phyloP scores from a whole-genome alignment of 2,113 vertebrate species.

The Thalassoma bifasciatum region DNA sequence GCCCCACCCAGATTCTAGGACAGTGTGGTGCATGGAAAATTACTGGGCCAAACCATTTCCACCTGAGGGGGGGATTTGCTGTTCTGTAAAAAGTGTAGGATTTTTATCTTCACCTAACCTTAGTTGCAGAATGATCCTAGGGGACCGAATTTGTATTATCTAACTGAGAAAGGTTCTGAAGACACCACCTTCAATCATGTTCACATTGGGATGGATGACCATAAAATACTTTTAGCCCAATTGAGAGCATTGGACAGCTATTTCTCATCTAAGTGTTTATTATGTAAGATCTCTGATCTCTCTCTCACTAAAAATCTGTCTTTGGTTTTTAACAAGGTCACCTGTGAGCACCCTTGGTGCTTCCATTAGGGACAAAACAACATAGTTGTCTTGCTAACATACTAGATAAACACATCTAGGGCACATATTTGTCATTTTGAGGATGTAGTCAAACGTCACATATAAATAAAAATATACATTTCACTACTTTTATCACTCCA shows the following conservation, averaged over 20 bases:
- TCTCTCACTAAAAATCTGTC: not conserved
- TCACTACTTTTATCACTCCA: not conserved
- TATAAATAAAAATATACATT: not conserved
- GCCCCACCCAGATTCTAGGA: conserved; percentile 72
- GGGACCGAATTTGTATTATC: too few species aligned
- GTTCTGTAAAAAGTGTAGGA: conserved; percentile 33
- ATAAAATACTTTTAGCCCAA: not conserved
- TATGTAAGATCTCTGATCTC: not conserved
- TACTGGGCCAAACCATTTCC: conserved; percentile 75
- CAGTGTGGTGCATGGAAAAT: conserved; percentile 74
- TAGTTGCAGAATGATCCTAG: too few species aligned
- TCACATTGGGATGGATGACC: too few species aligned
- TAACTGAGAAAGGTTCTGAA: too few species aligned
- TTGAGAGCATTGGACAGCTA: not conserved
- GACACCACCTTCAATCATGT: not conserved
- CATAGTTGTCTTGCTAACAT: not conserved
- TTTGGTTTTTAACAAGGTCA: not conserved
- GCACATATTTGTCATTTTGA: not conserved
- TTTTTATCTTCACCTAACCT: conserved; percentile 13
- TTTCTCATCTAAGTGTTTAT: too few species aligned
- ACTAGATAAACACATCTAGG: not conserved
- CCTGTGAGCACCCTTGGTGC: too few species aligned
- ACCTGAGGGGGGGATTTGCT: conserved; percentile 34
- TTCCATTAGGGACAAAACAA: conserved; percentile 23
- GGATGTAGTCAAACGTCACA: not conserved